A percentile compares a stretch with the other conserved stretches of the same genome.
Evolutionary conservation across 2,113 vertebrate genomes (phyloP).

Genomic region (Hylia prasina): DNA sequence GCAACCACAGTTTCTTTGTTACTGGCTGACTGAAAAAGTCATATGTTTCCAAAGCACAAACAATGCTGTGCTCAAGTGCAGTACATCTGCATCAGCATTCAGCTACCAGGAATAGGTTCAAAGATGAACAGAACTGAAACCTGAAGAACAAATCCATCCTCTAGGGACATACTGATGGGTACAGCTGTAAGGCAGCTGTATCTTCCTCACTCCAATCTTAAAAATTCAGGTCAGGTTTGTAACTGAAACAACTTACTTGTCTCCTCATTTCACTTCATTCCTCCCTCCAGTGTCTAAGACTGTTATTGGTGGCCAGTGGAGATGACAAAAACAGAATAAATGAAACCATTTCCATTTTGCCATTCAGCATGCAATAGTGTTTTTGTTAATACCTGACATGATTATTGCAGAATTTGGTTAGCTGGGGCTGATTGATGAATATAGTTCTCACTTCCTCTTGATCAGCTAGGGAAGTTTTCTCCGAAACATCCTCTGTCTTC

Average conservation of each 20-base stretch:
- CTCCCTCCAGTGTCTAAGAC: neutral
- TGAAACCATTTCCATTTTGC: neutral
- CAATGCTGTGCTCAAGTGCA: neutral
- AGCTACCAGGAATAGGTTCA: neutral
- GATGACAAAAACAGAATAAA: neutral
- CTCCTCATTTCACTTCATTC: neutral
- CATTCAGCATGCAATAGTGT: neutral
- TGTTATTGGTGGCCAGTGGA: neutral
- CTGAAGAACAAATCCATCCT: neutral
- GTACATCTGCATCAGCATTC: neutral
- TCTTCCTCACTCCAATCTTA: neutral
- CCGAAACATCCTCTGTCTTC: conserved; percentile 91
- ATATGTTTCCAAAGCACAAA: neutral
- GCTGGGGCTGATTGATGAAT: conserved; percentile 93
- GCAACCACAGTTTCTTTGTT: neutral
- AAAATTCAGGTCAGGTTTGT: neutral
- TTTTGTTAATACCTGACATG: conserved; percentile 84
- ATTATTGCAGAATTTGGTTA: conserved; percentile 95
- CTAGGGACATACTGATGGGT: neutral
- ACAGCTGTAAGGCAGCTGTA: neutral
- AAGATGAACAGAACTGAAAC: neutral
- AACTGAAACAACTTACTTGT: neutral
- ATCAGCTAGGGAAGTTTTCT: conserved; percentile 94
- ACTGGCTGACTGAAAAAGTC: neutral
- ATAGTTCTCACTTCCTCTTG: conserved; percentile 91